Evolutionary conservation across 2,888 invertebrate genomes (phyloP).

Genomic region (Calliopum simillimum): DNA sequence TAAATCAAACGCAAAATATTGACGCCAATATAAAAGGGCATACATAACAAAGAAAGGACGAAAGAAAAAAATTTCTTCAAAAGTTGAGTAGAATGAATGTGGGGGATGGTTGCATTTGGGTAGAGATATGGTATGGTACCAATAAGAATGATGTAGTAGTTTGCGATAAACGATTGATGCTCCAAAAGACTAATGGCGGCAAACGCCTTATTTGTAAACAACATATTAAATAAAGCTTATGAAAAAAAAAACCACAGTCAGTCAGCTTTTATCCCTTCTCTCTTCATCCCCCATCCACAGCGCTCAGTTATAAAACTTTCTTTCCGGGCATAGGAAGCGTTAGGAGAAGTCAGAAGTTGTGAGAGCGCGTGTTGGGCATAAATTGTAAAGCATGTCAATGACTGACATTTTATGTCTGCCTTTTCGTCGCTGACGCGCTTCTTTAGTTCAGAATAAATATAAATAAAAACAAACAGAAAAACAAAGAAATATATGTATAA

Average conservation of each 20-base stretch:
- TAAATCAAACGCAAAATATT: constrained; percentile 37
- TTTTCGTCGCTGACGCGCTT: neutral
- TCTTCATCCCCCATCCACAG: neutral
- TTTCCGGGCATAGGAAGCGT: too few species aligned
- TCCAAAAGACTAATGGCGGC: too few species aligned
- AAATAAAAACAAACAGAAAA: neutral
- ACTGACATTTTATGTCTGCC: constrained; percentile 21
- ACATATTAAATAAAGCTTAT: neutral
- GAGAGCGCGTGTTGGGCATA: constrained; percentile 32
- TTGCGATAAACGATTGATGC: neutral
- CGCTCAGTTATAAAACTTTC: too few species aligned
- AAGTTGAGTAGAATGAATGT: too few species aligned
- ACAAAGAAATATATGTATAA: constrained; percentile 2
- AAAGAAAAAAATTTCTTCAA: too few species aligned
- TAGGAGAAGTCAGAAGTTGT: too few species aligned
- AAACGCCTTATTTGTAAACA: neutral
- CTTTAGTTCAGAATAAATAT: neutral
- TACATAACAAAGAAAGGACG: too few species aligned
- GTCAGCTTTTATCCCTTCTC: neutral
- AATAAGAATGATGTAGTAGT: too few species aligned
- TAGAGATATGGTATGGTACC: too few species aligned
- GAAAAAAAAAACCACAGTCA: neutral
- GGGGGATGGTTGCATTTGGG: too few species aligned
- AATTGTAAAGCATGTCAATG: constrained; percentile 39
- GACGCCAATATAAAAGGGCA: constrained; percentile 25